Evolutionary conservation across 2,797 vertebrate species (phyloP), one percentile per base, ranked within the genome.

Genomic region (Chelidonichthys spinosus): DNA sequence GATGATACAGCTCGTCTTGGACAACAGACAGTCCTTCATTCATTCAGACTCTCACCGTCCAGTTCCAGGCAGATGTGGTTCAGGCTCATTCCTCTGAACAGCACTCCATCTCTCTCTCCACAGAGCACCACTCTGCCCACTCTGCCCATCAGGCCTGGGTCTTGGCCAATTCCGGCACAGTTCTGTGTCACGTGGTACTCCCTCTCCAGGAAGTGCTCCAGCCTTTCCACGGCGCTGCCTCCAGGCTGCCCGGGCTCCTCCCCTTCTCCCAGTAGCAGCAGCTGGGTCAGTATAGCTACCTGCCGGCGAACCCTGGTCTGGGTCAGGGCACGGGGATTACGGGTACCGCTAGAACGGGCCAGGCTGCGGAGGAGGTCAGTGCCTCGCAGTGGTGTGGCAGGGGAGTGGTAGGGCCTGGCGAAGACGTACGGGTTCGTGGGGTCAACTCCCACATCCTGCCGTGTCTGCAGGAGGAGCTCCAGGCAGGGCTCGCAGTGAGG

Each of bases 41-140:
- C 55, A 33, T 63, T 72, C 25, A 73, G 5, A 25, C 14, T 78
- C 94, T 94, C 73, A 96, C 95, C 95, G 47, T 96, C 95, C 73
- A 96, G 89, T 73, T 96, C 95, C 85, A 96, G 84, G 81, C 95
- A 96, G 91, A 96, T 95, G 85, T 96, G 95, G 85, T 95, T 94
- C 39, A 96, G 90, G 85, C 94, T 96, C 95, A 96, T 95, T 62
- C 95, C 95, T 78, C 94, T 91, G 85, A 96, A 96, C 69, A 96
- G 87, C 11, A 95, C 95, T 11, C 95, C 95, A 5, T 96, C 95
- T 72, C 94, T 89, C 83, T 96, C 95, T 39, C 95, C 95, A 25
- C 95, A 95, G 6, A 96, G 92, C 42, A 96, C 94, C 0, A 96
- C 95, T 7, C 95, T 82, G 52, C 94, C 95, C 58, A 95, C 94